phyloP scores from a whole-genome alignment of 2,797 vertebrate genomes.

The Pangasius macronema region DNA sequence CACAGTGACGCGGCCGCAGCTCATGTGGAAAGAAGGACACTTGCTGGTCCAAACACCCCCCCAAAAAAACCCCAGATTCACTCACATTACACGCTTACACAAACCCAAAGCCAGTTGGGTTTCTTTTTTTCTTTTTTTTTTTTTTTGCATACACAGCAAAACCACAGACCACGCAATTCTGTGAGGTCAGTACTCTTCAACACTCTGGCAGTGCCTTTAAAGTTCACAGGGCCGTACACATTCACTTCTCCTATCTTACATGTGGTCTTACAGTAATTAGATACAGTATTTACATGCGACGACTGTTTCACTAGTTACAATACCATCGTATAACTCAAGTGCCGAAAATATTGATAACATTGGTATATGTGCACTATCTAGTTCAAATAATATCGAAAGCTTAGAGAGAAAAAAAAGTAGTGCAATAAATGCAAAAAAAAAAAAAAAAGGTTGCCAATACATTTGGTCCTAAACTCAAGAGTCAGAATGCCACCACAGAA shows the following conservation, averaged over 20 bases:
- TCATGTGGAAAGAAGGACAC: slow-evolving; percentile 41
- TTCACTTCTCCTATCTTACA: slow-evolving; percentile 38
- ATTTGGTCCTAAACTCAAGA: slow-evolving; percentile 65
- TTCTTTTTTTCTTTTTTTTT: slow-evolving; percentile 16
- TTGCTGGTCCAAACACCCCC: slow-evolving; percentile 30
- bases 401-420: slow-evolving; percentile 56
- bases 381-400: slow-evolving; percentile 53
- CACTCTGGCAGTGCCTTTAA: slow-evolving; percentile 39
- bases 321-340: slow-evolving; percentile 60
- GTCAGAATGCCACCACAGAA: slow-evolving; percentile 51
- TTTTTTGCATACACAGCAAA: slow-evolving; percentile 33
- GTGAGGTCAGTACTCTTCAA: slow-evolving; percentile 45
- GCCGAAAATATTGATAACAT: slow-evolving; percentile 62
- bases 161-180: slow-evolving; percentile 29
- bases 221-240: slow-evolving; percentile 36
- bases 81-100: slow-evolving; percentile 18
- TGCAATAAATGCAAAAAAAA: slow-evolving; percentile 70
- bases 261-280: slow-evolving; percentile 19
- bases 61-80: not conserved
- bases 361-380: slow-evolving; percentile 56
- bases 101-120: slow-evolving; percentile 62
- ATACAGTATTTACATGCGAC: slow-evolving; percentile 60
- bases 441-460: slow-evolving; percentile 40
- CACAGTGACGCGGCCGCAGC: slow-evolving; percentile 10
- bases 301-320: slow-evolving; percentile 55